Conservation (phyloP, 2,113 vertebrate genomes). For the Collichthys lucidus region DNA sequence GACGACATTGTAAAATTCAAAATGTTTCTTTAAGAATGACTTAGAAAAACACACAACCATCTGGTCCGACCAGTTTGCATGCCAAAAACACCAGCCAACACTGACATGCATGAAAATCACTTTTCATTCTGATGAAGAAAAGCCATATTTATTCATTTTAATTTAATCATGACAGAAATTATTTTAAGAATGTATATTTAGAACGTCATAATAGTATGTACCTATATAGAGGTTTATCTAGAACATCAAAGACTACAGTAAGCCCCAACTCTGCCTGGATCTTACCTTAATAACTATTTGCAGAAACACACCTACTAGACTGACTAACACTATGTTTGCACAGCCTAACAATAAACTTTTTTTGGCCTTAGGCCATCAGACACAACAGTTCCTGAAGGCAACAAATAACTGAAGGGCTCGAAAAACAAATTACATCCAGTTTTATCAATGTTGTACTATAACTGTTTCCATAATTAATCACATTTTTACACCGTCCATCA, state of each 20-base stretch:
- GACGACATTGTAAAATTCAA: no score
- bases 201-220: no score
- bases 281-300: fast-evolving
- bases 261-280: background rate
- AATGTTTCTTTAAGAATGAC: no score
- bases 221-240: no score
- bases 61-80: background rate
- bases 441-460: background rate
- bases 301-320: background rate
- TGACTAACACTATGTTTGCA: background rate
- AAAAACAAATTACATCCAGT: background rate
- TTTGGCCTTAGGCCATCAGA: background rate
- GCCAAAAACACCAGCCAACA: background rate
- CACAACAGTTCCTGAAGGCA: background rate
- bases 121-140: background rate
- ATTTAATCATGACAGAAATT: no score
- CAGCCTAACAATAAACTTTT: background rate
- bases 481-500: background rate
- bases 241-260: background rate
- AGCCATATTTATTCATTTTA: no score
- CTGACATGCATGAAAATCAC: background rate
- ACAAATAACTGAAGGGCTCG: background rate
- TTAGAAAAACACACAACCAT: background rate
- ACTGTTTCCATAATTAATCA: background rate
- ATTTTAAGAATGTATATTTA: no score